Conservation (phyloP, 2,797 vertebrate genomes). For the Muscicapa striata region DNA sequence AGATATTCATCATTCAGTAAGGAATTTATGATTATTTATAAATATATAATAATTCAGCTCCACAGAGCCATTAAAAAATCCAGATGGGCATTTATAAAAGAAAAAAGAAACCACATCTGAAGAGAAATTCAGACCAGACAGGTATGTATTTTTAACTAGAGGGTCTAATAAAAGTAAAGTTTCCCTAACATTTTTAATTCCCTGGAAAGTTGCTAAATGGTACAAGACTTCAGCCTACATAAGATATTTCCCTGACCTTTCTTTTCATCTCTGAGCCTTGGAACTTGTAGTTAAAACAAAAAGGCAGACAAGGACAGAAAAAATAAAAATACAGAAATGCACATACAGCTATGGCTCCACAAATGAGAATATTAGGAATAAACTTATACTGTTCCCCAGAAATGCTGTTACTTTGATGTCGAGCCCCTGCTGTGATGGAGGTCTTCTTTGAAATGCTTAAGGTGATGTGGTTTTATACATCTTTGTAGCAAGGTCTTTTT, state of each 20-base stretch:
- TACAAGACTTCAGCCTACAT: background rate
- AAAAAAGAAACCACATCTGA: background rate
- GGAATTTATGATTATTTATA: slow-evolving; percentile 40
- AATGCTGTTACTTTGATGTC: slow-evolving; percentile 7
- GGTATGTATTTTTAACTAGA: background rate
- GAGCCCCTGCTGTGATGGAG: background rate
- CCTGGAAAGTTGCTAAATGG: background rate
- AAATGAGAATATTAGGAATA: slow-evolving; percentile 15
- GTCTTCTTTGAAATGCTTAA: slow-evolving; percentile 45
- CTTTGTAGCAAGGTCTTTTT: background rate
- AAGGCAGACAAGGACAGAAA: background rate
- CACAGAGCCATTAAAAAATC: background rate
- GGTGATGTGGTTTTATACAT: slow-evolving; percentile 18
- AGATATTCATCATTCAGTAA: background rate
- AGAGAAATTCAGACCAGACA: background rate
- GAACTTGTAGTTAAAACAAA: slow-evolving; percentile 38
- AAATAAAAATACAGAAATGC: background rate
- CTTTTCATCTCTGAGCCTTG: background rate
- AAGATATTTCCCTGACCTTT: background rate
- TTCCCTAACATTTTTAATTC: slow-evolving; percentile 13
- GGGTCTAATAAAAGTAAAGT: background rate
- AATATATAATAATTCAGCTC: background rate
- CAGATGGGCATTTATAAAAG: background rate
- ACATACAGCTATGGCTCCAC: background rate
- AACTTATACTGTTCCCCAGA: slow-evolving; percentile 4